Base-by-base conservation (phyloP, 1,140 invertebrate genomes). In the Hormaphis cornu region DNA sequence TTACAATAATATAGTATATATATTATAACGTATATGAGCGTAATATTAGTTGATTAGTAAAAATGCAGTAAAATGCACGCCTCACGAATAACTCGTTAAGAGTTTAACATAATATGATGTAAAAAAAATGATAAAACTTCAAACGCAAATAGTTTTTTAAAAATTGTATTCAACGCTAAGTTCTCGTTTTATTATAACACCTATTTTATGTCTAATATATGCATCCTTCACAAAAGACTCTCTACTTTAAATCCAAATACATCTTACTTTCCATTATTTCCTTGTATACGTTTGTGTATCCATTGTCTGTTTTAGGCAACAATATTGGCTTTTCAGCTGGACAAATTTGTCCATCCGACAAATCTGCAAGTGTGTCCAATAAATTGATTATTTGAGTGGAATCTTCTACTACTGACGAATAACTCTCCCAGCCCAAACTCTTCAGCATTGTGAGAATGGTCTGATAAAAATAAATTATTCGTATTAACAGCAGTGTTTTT, bases 361-460 rank as follows among this genome's bases (percentile, higher is more conserved):
- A 63, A 46, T 63, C 26, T 3, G 48, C 16, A 6, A 63, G 40
- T 20, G n/a, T 12, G 20, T 26, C 50, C 30, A 35, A 70, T n/a
- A 70, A 35, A 18, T 54, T 56, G 18, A 10, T 37, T 8, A 20
- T 24, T 56, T 70, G 24, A 26, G 30, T 14, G 9, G 37, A 56
- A 30, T 70, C 40, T 28, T 70, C 50, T 26, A 44, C 24, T 22
- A 70, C 35, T 12, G n/a, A 4, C 9, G 37, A 4, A 44, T 54
- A 53, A 44, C 9, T 70, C 20, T 70, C 50, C 46, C 70, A 66
- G 6, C 61, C 46, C 6, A 66, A 69, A 71, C 30, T 50, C 14
- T 26, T 28, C 16, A 56, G 40, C 35, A 70, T 46, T 46, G 52
- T 70, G 24, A 35, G 9, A 44, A 53, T 40, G 9, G 53, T 33